phyloP scores from a whole-genome alignment of 2,888 invertebrate genomes.

The Cryptus viduatorius region DNA sequence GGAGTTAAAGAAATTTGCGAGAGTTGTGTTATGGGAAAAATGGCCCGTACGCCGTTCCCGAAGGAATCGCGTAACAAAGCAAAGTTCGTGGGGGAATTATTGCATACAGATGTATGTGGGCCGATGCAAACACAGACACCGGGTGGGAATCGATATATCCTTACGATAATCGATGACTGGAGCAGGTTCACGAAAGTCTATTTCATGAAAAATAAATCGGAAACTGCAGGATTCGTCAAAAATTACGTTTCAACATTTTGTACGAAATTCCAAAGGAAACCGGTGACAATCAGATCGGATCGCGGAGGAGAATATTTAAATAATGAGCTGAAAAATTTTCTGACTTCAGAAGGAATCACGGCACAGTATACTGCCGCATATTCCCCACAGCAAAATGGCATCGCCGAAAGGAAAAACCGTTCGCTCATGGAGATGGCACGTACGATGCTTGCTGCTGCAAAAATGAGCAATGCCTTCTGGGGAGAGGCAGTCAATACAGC shows the following conservation, averaged over 20 bases:
- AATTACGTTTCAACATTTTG: constrained; percentile 37
- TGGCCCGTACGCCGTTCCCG: constrained; percentile 61
- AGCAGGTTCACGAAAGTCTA: constrained; percentile 65
- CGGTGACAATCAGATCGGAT: constrained; percentile 57
- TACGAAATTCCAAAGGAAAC: constrained; percentile 54
- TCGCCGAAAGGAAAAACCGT: constrained; percentile 73
- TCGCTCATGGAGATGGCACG: constrained; percentile 73
- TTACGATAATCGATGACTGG: constrained; percentile 70
- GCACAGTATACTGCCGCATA: constrained; percentile 72
- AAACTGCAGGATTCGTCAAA: constrained; percentile 26
- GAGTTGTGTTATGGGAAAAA: constrained; percentile 65
- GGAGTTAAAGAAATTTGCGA: constrained; percentile 50
- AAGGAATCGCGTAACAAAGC: constrained; percentile 52
- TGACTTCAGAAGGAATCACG: constrained; percentile 72
- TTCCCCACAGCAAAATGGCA: constrained; percentile 74
- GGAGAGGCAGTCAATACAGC: constrained; percentile 76
- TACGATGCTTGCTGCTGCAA: constrained; percentile 73
- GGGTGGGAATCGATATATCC: constrained; percentile 61
- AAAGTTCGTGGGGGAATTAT: constrained; percentile 54
- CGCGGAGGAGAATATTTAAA: constrained; percentile 74
- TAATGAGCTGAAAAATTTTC: constrained; percentile 68
- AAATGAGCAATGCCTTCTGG: constrained; percentile 72
- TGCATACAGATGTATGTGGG: constrained; percentile 69
- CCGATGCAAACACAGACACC: constrained; percentile 60
- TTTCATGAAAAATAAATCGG: constrained; percentile 40